Base-by-base conservation (phyloP, 2,113 vertebrate genomes). In the Typhlomys cinereus region DNA sequence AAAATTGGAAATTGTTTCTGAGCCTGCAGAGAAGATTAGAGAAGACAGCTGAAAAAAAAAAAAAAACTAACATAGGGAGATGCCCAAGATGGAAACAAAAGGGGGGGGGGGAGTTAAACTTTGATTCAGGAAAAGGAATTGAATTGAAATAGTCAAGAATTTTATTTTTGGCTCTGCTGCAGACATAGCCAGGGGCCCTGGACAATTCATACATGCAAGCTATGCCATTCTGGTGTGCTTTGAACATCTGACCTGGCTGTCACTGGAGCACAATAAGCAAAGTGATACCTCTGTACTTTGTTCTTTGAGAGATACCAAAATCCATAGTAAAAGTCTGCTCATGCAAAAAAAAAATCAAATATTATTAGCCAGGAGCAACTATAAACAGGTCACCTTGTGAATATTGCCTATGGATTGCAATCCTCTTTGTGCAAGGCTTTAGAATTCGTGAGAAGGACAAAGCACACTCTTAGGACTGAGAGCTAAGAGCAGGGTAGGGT, bases 11-110 rank as follows among this genome's bases (percentile, higher is more conserved):
- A 90, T 84, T 94, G 8, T 79, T 93, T 23, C 81, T 46, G 31
- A 87, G 81, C 59, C 46, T 85, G 36, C 62, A 90, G 20, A 84
- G 62, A 78, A 88, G 95, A 95, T 87, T 92, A 96, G 48, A 90
- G 39, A 21, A 70, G 93, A 96, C 84, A 96, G 87, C 95, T 97
- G 96, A 81, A 91, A 54, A 91, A 85, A 59, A 85, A 18, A 59
- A 21, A 6, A 59, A 21, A 44, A 52, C 34, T 29, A 92, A 71
- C 54, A 92, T 83, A 86, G 10, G 75, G 73, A 93, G 59, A 85
- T 50, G 27, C 31, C 5, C 13, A 85, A 31, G 59, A 82, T 13
- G 54, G 73, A n/a, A 66, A 90, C 85, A 73, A 39, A 88, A 41
- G 25, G 17, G 27, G 46, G 86, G 36, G 25, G 17, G 27, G 36